Percentiles rank a stretch among this genome's conserved stretches.
phyloP scores from a whole-genome alignment of 2,888 invertebrate genomes.

The Liodrosophila aerea region DNA sequence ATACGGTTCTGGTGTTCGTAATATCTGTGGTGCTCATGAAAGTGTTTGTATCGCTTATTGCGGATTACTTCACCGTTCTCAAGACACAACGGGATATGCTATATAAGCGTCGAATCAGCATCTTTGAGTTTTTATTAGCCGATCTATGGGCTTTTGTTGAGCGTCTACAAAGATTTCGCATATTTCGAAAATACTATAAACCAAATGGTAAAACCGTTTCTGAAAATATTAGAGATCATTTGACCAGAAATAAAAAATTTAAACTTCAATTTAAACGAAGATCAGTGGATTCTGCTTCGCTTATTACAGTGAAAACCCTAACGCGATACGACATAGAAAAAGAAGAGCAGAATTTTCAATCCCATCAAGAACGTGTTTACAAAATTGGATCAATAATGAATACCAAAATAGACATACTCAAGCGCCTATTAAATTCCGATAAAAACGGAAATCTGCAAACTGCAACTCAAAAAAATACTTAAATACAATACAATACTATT shows the following conservation, averaged over 20 bases:
- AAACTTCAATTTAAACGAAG: no score
- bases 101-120: conserved; percentile 44
- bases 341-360: conserved; percentile 11
- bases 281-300: no score
- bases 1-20: conserved; percentile 64
- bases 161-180: conserved; percentile 11
- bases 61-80: conserved; percentile 64
- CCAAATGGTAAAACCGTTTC: conserved; percentile 37
- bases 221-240: conserved; percentile 32
- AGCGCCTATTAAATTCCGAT: conserved; percentile 7
- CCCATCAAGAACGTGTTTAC: conserved; percentile 26
- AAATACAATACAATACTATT: no score
- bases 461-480: no score
- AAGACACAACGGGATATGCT: conserved; percentile 45
- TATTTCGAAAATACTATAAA: conserved; percentile 38
- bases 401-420: conserved; percentile 41
- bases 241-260: conserved; percentile 11
- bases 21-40: conserved; percentile 73
- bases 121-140: conserved; percentile 66
- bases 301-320: not conserved
- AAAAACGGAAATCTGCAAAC: not conserved
- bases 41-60: conserved; percentile 73
- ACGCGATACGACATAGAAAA: conserved; percentile 5
- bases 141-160: conserved; percentile 41
- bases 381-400: conserved; percentile 37